phyloP scores from a whole-genome alignment of 2,888 invertebrate species.

The Apomyelois bistriatella region DNA sequence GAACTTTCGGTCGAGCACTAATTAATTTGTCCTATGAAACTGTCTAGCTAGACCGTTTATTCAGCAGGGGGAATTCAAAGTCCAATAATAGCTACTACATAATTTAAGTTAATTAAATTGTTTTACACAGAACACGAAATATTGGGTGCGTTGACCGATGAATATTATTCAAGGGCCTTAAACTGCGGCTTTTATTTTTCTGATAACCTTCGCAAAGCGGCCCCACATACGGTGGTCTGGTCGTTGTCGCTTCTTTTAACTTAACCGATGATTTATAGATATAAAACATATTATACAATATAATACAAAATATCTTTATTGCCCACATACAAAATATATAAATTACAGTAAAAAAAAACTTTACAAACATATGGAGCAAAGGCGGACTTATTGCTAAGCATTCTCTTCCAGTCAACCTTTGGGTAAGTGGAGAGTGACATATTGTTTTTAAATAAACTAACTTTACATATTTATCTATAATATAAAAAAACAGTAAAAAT shows the following conservation, averaged over 20 bases:
- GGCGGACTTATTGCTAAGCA: too few relatives aligned
- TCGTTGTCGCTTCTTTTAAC: slow-evolving; percentile 12
- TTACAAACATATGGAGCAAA: too few relatives aligned
- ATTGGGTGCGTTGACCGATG: slow-evolving; percentile 47
- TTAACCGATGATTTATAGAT: slow-evolving; percentile 16
- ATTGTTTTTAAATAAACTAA: too few relatives aligned
- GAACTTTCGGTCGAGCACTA: too few relatives aligned
- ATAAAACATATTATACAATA: too few relatives aligned
- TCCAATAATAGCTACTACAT: background rate
- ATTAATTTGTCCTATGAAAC: background rate
- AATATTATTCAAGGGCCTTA: slow-evolving; percentile 48
- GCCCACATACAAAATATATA: too few relatives aligned
- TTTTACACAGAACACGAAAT: slow-evolving; percentile 36
- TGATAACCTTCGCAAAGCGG: slow-evolving; percentile 46
- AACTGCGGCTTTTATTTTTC: slow-evolving; percentile 35
- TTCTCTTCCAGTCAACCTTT: too few relatives aligned
- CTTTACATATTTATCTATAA: too few relatives aligned
- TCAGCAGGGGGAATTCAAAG: background rate
- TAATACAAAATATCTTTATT: too few relatives aligned
- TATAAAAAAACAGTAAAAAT: too few relatives aligned
- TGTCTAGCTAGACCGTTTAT: background rate
- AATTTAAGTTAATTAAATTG: slow-evolving; percentile 29
- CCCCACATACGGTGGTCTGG: slow-evolving; percentile 27
- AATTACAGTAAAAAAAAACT: too few relatives aligned
- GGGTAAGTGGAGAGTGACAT: too few relatives aligned